Evolutionary conservation across 2,888 invertebrate species (phyloP).

Genomic region (Salticus scenicus): DNA sequence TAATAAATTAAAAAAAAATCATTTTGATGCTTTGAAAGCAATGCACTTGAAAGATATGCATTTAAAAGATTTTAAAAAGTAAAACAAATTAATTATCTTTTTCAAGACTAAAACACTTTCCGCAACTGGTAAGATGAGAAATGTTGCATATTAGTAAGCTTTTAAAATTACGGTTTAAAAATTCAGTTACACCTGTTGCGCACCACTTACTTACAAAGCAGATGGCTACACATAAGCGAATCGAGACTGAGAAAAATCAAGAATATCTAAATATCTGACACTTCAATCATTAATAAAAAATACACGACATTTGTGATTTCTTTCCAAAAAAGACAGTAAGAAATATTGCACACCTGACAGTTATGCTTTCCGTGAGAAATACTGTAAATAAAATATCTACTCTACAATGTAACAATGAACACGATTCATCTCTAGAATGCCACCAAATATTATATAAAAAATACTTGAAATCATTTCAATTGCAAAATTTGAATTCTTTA

Average conservation of each 20-base stretch:
- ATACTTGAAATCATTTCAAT: no score
- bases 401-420: not conserved
- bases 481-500: no score
- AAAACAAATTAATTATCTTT: no score
- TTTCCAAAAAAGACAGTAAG: not conserved
- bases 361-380: not conserved
- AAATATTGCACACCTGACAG: not conserved
- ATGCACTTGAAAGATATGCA: no score
- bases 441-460: no score
- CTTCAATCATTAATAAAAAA: not conserved
- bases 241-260: not conserved
- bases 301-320: not conserved
- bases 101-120: no score
- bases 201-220: not conserved
- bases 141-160: no score
- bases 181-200: not conserved
- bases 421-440: not conserved
- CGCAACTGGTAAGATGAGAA: no score
- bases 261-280: not conserved
- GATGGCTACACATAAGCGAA: not conserved
- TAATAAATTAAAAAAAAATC: no score
- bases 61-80: no score
- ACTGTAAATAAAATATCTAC: not conserved
- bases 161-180: no score
- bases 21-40: no score